These are phyloP conservation scores for Platyscapa corneri DNA, from an alignment of 1,140 invertebrate genomes.

Conservation along the genomic window DNA sequence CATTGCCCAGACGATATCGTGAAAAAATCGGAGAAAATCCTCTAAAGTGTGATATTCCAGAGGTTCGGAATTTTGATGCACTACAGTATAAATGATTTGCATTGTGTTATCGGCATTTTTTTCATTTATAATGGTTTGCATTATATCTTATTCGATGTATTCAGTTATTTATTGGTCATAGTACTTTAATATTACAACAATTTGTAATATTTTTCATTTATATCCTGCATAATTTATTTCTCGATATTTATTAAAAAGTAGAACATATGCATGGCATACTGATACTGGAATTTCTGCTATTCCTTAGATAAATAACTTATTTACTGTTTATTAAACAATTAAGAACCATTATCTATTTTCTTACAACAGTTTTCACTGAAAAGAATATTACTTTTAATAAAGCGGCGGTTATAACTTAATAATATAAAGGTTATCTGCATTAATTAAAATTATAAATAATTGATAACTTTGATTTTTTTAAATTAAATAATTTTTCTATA, in stretches of 20 bases:
- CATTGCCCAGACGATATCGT: constrained; percentile 41
- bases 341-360: too few relatives aligned
- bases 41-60: constrained; percentile 45
- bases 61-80: constrained; percentile 3
- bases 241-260: background rate
- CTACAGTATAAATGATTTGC: background rate
- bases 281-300: too few relatives aligned
- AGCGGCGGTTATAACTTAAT: too few relatives aligned
- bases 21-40: constrained; percentile 55
- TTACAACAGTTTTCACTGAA: too few relatives aligned
- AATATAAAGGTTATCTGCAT: too few relatives aligned
- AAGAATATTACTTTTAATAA: too few relatives aligned
- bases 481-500: too few relatives aligned
- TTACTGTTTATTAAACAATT: too few relatives aligned
- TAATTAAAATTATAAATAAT: too few relatives aligned
- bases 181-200: background rate
- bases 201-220: background rate
- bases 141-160: constrained; percentile 29
- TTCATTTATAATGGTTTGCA: constrained; percentile 27
- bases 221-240: background rate
- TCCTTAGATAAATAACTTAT: too few relatives aligned
- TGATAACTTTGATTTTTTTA: too few relatives aligned
- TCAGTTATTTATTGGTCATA: constrained; percentile 32
- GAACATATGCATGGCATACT: too few relatives aligned
- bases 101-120: constrained; percentile 29